Evolutionary conservation across 2,113 vertebrate genomes (phyloP).

Genomic region (Setophaga coronata): DNA sequence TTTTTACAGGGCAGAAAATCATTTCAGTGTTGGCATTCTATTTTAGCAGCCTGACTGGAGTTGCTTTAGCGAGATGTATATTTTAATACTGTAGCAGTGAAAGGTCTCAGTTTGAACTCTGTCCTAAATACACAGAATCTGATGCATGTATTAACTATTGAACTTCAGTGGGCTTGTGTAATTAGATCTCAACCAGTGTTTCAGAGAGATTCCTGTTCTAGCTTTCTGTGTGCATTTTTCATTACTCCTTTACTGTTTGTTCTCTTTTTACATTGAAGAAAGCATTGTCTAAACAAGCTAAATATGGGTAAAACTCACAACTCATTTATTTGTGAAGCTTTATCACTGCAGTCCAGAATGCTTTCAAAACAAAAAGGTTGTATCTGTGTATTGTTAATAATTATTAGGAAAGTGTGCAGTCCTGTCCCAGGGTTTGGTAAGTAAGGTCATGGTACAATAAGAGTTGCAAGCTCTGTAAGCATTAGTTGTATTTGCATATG

Average conservation of each 20-base stretch:
- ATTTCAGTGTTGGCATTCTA: not conserved
- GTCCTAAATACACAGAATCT: not conserved
- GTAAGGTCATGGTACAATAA: constrained; percentile 69
- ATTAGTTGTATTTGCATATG: constrained; percentile 78
- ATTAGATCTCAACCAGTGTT: not conserved
- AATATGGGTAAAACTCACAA: not conserved
- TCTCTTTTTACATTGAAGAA: not conserved
- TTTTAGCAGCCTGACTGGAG: constrained; percentile 22
- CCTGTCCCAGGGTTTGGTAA: constrained; percentile 61
- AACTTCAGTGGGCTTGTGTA: not conserved
- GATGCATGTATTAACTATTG: not conserved
- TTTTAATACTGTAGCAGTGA: not conserved
- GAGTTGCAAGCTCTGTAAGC: constrained; percentile 62
- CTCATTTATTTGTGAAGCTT: constrained; percentile 17
- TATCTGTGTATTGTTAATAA: constrained; percentile 61
- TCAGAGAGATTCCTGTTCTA: not conserved
- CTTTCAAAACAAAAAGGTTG: constrained; percentile 45
- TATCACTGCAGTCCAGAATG: not conserved
- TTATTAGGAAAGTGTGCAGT: constrained; percentile 61
- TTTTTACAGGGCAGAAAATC: constrained; percentile 9
- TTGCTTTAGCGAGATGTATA: not conserved
- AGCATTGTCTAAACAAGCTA: not conserved
- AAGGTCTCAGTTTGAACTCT: constrained; percentile 34
- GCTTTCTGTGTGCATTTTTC: not conserved
- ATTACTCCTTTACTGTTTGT: not conserved